Conservation (phyloP, 2,113 vertebrate genomes). For the Dasyornis broadbenti region DNA sequence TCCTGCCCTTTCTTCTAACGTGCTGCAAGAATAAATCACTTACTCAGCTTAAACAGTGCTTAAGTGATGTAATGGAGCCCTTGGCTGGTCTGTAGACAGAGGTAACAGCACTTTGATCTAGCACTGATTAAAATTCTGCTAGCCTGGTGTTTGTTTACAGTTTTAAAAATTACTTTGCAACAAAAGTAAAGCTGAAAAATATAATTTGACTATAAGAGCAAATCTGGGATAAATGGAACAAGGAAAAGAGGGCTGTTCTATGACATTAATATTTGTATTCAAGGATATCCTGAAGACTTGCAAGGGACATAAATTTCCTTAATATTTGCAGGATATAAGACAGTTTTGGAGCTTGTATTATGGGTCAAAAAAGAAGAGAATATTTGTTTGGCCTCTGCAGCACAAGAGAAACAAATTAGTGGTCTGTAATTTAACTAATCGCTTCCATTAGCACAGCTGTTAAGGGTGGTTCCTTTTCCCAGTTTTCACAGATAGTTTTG, state of each 20-base stretch:
- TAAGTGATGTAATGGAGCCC: not conserved
- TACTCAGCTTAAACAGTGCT: not conserved
- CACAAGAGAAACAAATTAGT: not conserved
- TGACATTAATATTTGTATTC: not conserved
- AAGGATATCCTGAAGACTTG: not conserved
- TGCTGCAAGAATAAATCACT: conserved; percentile 1
- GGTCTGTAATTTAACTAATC: not conserved
- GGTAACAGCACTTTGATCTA: not conserved
- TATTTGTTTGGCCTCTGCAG: not conserved
- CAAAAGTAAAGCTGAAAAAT: not conserved
- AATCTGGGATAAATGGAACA: not conserved
- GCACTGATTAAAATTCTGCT: not conserved
- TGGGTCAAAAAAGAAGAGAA: not conserved
- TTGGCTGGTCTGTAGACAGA: not conserved
- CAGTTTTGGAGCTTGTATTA: not conserved
- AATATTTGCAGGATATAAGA: not conserved
- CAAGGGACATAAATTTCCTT: not conserved
- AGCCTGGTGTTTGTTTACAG: not conserved
- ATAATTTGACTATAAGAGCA: not conserved
- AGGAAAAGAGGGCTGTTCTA: not conserved
- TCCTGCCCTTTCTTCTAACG: not conserved
- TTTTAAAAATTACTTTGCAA: not conserved
- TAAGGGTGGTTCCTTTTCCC: not conserved
- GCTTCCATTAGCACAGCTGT: not conserved
- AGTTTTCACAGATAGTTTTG: not conserved